Evolutionary conservation across 2,113 vertebrate genomes (phyloP), one percentile per base, ranked within the genome.

Genomic region (Abramis brama): DNA sequence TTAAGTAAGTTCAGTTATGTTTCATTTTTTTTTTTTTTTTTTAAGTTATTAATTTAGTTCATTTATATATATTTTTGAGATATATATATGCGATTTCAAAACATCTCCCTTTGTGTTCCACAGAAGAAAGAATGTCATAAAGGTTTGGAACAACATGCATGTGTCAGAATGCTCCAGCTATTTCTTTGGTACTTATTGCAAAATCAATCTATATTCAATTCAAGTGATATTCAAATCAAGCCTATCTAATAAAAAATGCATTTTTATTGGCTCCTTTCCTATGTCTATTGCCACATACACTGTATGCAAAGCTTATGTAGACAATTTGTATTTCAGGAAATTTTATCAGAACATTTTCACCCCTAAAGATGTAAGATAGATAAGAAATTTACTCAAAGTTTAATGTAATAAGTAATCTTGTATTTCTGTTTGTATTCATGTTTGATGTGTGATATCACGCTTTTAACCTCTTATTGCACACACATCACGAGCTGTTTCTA

Each of bases 401-500:
- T 73, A 43, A 43, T 43, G 8, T 52, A 52, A 33, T 55, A 27
- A 77, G 17, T 21, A 8, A 55, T 77, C 47, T 55, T 77, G 50
- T 55, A 30, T 50, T 77, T 77, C 75, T 33, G 50, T 55, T 55
- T 77, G 50, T 23, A 33, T 84, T 74, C 64, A 79, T 87, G 88
- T 86, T 86, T 78, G 74, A 55, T 81, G 85, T 84, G 79, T 83
- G 85, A 79, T 89, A 89, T 76, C 50, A 88, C 47, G 79, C 88
- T 87, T 89, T 93, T 93, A 92, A 93, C 92, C 87, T 90, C 43
- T 88, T 88, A 71, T 45, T 88, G 89, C 90, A 91, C 87, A 89
- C 88, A 89, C 89, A 89, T 88, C 92, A 92, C 90, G 87, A 84
- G 89, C 87, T 62, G 90, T 84, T 68, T 89, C 92, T 94, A 95